Evolutionary conservation across 1,140 invertebrate species (phyloP).

Genomic region (Trichomalopsis sarcophagae): DNA sequence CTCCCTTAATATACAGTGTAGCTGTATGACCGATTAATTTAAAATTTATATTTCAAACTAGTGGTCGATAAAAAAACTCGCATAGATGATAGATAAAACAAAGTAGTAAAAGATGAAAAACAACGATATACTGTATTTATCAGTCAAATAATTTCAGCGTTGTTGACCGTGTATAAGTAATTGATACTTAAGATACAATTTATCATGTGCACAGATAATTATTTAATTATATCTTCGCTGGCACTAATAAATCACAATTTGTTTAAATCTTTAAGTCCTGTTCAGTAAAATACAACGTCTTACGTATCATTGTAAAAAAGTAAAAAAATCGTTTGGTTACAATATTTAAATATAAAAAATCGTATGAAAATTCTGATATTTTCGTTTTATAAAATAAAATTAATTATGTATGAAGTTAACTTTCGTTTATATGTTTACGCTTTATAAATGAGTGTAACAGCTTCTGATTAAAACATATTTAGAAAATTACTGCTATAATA

Average conservation of each 20-base stretch:
- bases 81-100: neutral
- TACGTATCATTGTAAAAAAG: neutral
- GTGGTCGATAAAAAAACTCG: too few relatives aligned
- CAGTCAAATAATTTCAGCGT: neutral
- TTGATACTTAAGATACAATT: neutral
- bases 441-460: neutral
- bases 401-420: slow-evolving; percentile 44
- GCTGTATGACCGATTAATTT: neutral
- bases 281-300: neutral
- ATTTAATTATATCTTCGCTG: slow-evolving; percentile 11
- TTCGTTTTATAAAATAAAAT: slow-evolving; percentile 25
- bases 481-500: neutral
- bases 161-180: neutral
- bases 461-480: neutral
- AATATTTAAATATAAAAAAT: slow-evolving; percentile 17
- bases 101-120: neutral
- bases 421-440: slow-evolving; percentile 11
- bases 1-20: neutral
- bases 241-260: slow-evolving; percentile 30
- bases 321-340: slow-evolving; percentile 15
- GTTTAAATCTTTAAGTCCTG: neutral
- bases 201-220: neutral
- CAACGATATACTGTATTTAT: neutral
- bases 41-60: too few relatives aligned
- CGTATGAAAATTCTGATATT: neutral